Evolutionary conservation across 30 jellyfish, hydroid and myxozoan species (phyloP), one percentile per base, ranked within the genome.

Genomic region (Pelagia noctiluca): DNA sequence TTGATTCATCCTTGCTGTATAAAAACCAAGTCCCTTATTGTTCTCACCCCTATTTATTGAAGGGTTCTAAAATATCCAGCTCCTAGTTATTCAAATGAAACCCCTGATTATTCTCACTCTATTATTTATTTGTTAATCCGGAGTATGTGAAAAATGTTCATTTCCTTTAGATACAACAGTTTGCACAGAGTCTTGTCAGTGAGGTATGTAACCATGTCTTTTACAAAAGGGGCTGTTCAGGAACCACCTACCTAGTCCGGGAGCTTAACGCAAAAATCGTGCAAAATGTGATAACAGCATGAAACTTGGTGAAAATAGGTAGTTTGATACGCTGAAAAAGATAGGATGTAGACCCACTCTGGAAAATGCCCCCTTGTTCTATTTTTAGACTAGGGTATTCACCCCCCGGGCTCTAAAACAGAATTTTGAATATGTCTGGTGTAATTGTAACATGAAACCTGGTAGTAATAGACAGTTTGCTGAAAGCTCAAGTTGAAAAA

Each of bases 161-260:
- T 36, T 73, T 35, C 60, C 37, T 74, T 24, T 49, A 89, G 97
- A 89, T 89, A 47, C 60, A 83, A 64, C 36, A 83, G 49, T 89
- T 50, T 71, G 88, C 97, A 49, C 80, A 75, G 34, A 76, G 50
- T 31, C 76, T 89, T 63, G 88, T 89, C 35, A 71, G 46, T 2
- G 90, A 89, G 89, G 97, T 89, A 61, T 23, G 90, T 18, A 38
- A 7, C 35, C 12, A 46, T 25, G 38, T 29, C 54, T 8, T 7
- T 16, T 26, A 16, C 54, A 7, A 46, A 30, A 10, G 18, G 0
- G 25, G 23, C 63, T 4, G 16, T 29, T 84, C 52, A 31, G 4
- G 12, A 19, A 28, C 11, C 24, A 22, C 31, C 42, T 72, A 16
- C 16, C 19, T n/a, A 19, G 10, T 42, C 16, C 8, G 12, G 16